Evolutionary conservation across 2,888 invertebrate species (phyloP).

Genomic region (Carabus problematicus): DNA sequence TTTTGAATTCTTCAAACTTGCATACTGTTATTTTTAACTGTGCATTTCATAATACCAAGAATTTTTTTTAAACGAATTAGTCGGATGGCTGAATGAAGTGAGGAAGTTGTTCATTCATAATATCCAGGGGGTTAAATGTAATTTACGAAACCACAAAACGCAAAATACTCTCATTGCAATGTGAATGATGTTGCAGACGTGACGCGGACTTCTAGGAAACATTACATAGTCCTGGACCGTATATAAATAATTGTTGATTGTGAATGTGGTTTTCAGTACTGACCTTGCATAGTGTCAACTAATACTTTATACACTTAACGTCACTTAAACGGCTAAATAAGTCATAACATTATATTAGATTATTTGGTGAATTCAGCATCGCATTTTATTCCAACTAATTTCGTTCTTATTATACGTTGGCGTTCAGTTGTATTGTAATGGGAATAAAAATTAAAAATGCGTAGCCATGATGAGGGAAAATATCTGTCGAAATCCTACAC

Average conservation of each 20-base stretch:
- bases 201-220: conserved; percentile 26
- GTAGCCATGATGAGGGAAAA: no score
- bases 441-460: no score
- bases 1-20: neutral
- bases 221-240: neutral
- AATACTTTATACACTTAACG: conserved; percentile 32
- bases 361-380: no score
- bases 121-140: conserved; percentile 11
- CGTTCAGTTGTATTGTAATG: no score
- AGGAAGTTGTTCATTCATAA: conserved; percentile 31
- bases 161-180: neutral
- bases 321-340: conserved; percentile 30
- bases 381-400: no score
- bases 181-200: neutral
- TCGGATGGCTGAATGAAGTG: neutral
- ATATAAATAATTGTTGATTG: conserved; percentile 11
- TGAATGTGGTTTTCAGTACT: conserved; percentile 19
- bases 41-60: neutral
- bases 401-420: no score
- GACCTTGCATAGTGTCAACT: conserved; percentile 33
- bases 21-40: neutral
- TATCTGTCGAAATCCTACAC: no score
- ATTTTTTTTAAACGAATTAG: conserved; percentile 19
- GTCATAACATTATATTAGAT: conserved; percentile 28
- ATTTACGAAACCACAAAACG: conserved; percentile 20